Evolutionary conservation across 2,888 invertebrate species (phyloP), one percentile per base, ranked within the genome.

Genomic region (Drosophila aldrichi): DNA sequence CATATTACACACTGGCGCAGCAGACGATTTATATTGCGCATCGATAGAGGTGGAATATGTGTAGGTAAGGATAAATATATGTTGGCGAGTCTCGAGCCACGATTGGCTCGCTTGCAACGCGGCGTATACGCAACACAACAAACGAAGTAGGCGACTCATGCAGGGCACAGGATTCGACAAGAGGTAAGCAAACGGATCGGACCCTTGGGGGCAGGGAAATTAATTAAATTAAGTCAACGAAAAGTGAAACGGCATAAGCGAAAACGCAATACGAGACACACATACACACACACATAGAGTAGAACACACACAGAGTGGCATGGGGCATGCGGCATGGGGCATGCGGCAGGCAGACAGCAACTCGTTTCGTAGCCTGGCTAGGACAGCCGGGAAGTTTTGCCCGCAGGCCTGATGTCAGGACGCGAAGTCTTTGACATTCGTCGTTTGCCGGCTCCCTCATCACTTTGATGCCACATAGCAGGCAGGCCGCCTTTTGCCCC

Each of bases 171-270:
- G 32, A 34, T 32, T 38, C 36, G 29, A 64, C 44, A 40, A 25
- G 46, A 38, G 25, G 65, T 52, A 77, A 70, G 64, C 83, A 64
- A 68, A 70, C 81, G 74, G 69, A 70, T 81, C 66, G 82, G 70
- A 80, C 82, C 88, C 86, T 84, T 85, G 74, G 81, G 88, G 86
- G 79, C 82, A 74, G 79, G 82, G 80, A 86, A 86, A 86, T 86
- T 86, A 86, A 86, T 86, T 86, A 88, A 86, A 86, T 86, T 88
- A 86, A 86, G 87, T 86, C 88, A 88, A 86, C 88, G 88, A 88
- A 86, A 86, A 88, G 86, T 86, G 84, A 86, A 84, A 84, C 80
- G 86, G 78, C 80, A 85, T 79, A 85, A 82, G 79, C 84, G 70
- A 71, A 77, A 80, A 77, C 72, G 72, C 69, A 69, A 51, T 65